phyloP scores from a whole-genome alignment of 2,888 invertebrate species.

The Cerceris ruficornis region DNA sequence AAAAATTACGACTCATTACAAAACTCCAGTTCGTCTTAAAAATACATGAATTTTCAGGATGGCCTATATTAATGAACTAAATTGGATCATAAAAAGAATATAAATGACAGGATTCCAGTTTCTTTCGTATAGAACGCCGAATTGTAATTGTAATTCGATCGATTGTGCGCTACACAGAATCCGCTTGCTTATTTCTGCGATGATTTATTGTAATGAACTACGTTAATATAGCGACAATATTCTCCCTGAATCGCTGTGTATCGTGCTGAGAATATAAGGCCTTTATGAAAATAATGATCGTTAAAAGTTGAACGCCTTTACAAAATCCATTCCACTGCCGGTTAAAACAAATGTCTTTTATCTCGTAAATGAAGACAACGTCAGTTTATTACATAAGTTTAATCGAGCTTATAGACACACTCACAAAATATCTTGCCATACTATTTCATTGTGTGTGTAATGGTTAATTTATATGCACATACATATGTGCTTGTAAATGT shows the following conservation, averaged over 20 bases:
- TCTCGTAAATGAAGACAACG: constrained; percentile 56
- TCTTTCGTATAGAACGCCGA: not conserved
- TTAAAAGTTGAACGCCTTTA: constrained; percentile 60
- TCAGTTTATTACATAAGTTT: constrained; percentile 58
- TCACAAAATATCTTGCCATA: constrained; percentile 70
- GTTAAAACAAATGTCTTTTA: constrained; percentile 28
- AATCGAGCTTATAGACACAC: constrained; percentile 68
- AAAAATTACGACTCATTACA: too few species aligned
- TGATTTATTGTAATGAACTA: constrained; percentile 29
- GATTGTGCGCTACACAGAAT: constrained; percentile 49
- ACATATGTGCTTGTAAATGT: constrained; percentile 25
- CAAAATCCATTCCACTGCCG: constrained; percentile 49
- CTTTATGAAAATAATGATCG: constrained; percentile 58
- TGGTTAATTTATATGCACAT: constrained; percentile 51
- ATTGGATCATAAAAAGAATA: not conserved
- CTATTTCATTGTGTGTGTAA: constrained; percentile 59
- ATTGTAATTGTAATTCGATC: constrained; percentile 26
- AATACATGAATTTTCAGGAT: too few species aligned
- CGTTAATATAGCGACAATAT: constrained; percentile 48
- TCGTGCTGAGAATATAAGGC: constrained; percentile 56
- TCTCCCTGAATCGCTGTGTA: constrained; percentile 49
- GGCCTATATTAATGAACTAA: too few species aligned
- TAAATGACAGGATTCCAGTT: not conserved
- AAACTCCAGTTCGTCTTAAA: too few species aligned
- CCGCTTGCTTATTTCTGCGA: constrained; percentile 35